A percentile compares a stretch with the other conserved stretches of the same genome.
These are phyloP conservation scores for Mustelus asterias DNA, from an alignment of 2,113 vertebrate species.

Conservation along the genomic window DNA sequence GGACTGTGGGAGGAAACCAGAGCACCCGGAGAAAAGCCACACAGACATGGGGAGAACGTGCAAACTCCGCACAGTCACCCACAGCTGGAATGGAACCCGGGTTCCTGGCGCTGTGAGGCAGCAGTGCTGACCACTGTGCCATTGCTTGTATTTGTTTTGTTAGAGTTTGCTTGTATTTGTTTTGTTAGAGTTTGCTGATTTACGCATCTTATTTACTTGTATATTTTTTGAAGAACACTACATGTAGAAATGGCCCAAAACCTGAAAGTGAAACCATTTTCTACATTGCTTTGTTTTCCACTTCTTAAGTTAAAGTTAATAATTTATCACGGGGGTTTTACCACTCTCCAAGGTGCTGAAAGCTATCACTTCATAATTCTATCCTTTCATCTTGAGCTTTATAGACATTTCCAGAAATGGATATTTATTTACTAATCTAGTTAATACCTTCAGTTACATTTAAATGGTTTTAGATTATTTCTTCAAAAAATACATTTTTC, in stretches of 20 bases:
- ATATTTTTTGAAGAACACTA: background rate
- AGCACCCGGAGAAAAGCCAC: no score
- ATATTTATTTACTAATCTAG: background rate
- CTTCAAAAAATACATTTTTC: background rate
- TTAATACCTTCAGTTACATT: background rate
- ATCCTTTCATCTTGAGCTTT: background rate
- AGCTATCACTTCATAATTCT: background rate
- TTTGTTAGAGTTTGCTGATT: background rate
- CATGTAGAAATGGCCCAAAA: background rate
- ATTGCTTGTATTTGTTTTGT: background rate
- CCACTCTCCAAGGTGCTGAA: constrained; percentile 34
- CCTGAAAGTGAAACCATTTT: background rate
- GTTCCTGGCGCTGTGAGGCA: no score
- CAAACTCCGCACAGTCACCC: no score
- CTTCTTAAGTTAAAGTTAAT: background rate
- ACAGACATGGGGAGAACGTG: no score
- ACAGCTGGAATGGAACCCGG: no score
- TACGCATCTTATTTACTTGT: background rate
- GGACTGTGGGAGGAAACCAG: no score
- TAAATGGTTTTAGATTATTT: background rate
- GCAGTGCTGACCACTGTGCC: no score
- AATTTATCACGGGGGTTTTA: background rate
- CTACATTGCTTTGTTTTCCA: background rate
- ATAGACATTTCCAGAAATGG: background rate
- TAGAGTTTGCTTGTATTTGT: background rate